Conservation (phyloP, 2,797 vertebrate species). For the Centropyge bicolor region DNA sequence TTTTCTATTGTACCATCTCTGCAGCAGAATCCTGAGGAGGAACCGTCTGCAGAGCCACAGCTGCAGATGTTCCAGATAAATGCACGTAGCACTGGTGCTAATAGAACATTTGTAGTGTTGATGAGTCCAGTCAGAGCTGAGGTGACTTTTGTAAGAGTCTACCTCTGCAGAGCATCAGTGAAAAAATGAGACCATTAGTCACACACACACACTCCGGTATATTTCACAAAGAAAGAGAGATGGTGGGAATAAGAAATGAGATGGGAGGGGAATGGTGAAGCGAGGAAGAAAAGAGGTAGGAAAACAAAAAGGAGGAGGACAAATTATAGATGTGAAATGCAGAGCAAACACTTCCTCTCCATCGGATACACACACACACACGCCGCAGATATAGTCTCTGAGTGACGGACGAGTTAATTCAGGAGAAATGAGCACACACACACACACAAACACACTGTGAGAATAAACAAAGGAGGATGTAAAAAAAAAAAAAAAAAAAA, state of each 20-base stretch:
- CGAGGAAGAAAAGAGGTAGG: background rate
- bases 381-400: background rate
- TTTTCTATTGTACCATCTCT: background rate
- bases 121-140: slow-evolving; percentile 27
- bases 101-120: slow-evolving; percentile 10
- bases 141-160: slow-evolving; percentile 30
- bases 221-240: slow-evolving; percentile 5
- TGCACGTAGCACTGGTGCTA: background rate
- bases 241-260: slow-evolving; percentile 21
- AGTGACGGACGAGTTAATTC: slow-evolving; percentile 26
- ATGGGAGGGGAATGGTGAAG: slow-evolving; percentile 20
- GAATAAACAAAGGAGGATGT: background rate
- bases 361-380: background rate
- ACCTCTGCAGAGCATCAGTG: slow-evolving; percentile 34
- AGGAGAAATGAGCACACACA: background rate
- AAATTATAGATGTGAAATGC: slow-evolving; percentile 53
- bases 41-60: background rate
- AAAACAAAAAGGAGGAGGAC: slow-evolving; percentile 8
- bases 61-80: background rate
- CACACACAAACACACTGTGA: background rate
- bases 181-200: slow-evolving; percentile 24
- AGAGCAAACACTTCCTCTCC: slow-evolving; percentile 56
- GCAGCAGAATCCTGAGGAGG: background rate
- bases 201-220: slow-evolving; percentile 19
- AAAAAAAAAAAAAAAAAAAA: slow-evolving; percentile 36